phyloP scores from a whole-genome alignment of 2,888 invertebrate genomes.

The Clepsis dumicolana region DNA sequence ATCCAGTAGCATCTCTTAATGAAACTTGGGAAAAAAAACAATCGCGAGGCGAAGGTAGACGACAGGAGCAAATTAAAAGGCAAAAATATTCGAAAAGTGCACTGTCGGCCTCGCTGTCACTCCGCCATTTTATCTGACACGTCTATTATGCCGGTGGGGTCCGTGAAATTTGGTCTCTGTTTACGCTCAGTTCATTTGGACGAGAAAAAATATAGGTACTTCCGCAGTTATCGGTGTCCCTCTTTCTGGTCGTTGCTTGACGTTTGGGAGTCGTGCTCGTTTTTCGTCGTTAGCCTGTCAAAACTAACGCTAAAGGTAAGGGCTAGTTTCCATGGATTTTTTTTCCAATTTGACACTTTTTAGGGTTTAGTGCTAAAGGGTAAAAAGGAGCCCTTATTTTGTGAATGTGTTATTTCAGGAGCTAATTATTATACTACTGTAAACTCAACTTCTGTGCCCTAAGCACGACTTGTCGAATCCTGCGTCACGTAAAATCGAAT shows the following conservation, averaged over 20 bases:
- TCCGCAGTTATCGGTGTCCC: constrained; percentile 2
- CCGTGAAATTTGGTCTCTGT: constrained; percentile 52
- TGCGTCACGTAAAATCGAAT: too few relatives aligned
- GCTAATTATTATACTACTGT: too few relatives aligned
- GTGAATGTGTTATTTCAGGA: too few relatives aligned
- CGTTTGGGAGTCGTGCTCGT: not conserved
- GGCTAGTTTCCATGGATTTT: too few relatives aligned
- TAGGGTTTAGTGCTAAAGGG: too few relatives aligned
- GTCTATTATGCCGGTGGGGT: constrained; percentile 58
- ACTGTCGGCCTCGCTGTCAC: constrained; percentile 51
- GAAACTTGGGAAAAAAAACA: constrained; percentile 48
- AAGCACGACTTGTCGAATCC: too few relatives aligned
- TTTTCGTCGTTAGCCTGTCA: too few relatives aligned
- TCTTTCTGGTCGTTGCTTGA: not conserved
- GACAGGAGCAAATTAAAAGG: constrained; percentile 62
- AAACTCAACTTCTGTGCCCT: too few relatives aligned
- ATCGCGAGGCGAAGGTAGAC: constrained; percentile 48
- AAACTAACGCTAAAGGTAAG: too few relatives aligned
- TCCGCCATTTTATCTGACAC: constrained; percentile 58
- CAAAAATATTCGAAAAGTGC: constrained; percentile 59
- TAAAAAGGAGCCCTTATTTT: too few relatives aligned
- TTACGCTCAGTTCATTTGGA: constrained; percentile 29
- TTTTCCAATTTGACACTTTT: too few relatives aligned
- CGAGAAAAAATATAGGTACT: constrained; percentile 13
- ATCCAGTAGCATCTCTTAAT: constrained; percentile 50